Evolutionary conservation across 2,113 vertebrate species (phyloP).

Genomic region (Pterocles orientalis): DNA sequence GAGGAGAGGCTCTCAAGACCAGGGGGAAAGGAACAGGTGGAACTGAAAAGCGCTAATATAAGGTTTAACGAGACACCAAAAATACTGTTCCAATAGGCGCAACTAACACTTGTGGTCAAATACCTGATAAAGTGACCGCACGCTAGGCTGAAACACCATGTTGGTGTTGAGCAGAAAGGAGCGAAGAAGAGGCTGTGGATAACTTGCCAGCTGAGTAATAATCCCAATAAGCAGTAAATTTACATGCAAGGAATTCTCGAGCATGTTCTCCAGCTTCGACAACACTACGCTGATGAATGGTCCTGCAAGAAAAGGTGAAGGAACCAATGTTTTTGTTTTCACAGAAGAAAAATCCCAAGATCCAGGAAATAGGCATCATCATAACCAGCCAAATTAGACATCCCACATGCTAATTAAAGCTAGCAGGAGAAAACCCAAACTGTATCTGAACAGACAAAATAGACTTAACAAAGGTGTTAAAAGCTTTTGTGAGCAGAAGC

Average conservation of each 20-base stretch:
- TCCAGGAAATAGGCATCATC: neutral
- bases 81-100: neutral
- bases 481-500: neutral
- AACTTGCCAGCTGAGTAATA: constrained; percentile 91
- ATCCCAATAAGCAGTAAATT: constrained; percentile 94
- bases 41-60: neutral
- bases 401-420: neutral
- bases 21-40: neutral
- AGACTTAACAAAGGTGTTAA: neutral
- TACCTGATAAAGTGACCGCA: constrained; percentile 97
- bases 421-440: neutral
- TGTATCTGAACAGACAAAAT: neutral
- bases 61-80: neutral
- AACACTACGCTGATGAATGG: constrained; percentile 95
- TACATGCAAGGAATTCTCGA: constrained; percentile 91
- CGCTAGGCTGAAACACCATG: constrained; percentile 95
- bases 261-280: constrained; percentile 97
- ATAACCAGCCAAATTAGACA: neutral
- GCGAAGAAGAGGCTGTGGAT: constrained; percentile 93
- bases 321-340: neutral
- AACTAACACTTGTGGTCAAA: neutral
- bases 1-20: neutral
- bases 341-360: neutral
- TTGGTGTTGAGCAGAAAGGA: constrained; percentile 98
- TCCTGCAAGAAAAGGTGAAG: constrained; percentile 74